Evolutionary conservation across 2,797 vertebrate genomes (phyloP).

Genomic region (Linurgus olivaceus): DNA sequence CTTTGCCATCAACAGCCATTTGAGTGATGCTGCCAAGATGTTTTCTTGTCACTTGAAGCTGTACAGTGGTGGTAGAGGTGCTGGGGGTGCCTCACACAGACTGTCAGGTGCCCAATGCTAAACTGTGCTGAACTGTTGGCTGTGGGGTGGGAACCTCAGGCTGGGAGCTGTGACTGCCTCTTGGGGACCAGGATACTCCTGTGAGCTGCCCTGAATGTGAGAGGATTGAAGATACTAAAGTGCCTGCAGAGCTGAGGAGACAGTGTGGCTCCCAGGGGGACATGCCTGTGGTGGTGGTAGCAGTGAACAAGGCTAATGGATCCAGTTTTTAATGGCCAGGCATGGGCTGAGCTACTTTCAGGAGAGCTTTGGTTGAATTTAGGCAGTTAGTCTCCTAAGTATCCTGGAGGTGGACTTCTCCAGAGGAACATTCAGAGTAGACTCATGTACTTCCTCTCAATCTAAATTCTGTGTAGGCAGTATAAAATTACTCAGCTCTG

Average conservation of each 20-base stretch:
- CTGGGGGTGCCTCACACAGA: rapidly evolving
- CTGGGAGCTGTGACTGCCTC: background rate
- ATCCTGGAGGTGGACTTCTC: background rate
- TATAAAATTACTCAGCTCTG: background rate
- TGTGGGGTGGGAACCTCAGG: background rate
- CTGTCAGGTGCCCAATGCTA: background rate
- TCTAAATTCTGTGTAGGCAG: background rate
- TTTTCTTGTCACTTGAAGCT: background rate
- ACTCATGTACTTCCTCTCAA: background rate
- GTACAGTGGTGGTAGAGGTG: rapidly evolving
- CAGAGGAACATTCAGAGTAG: background rate
- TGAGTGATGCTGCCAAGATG: background rate
- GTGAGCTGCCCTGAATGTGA: background rate
- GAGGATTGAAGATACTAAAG: background rate
- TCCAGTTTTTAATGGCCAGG: background rate
- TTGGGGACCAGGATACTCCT: background rate
- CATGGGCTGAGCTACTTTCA: background rate
- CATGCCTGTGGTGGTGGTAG: background rate
- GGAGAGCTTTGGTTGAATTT: background rate
- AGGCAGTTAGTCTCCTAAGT: background rate
- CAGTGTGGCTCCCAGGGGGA: background rate
- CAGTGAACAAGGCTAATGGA: background rate
- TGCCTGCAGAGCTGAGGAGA: background rate
- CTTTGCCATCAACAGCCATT: background rate
- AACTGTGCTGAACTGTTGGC: background rate